These are phyloP conservation scores for Diachrysia chrysitis DNA, from an alignment of 2,888 invertebrate species.

Conservation along the genomic window DNA sequence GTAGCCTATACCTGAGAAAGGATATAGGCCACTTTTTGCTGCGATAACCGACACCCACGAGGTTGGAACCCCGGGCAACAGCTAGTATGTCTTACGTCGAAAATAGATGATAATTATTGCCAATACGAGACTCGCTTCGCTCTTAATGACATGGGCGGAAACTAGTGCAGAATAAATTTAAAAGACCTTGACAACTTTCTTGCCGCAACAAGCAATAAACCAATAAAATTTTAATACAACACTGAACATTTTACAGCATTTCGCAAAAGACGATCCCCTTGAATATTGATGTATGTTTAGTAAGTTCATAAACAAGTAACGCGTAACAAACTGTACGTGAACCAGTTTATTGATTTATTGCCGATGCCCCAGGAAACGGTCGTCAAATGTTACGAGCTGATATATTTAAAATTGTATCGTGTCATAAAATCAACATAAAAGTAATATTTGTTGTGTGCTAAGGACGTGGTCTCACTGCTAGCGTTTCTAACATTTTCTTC, in stretches of 20 bases:
- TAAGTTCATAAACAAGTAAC: slow-evolving; percentile 49
- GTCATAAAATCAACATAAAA: slow-evolving; percentile 66
- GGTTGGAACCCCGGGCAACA: too few species aligned
- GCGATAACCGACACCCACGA: too few species aligned
- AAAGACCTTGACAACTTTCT: background rate
- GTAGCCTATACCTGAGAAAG: too few species aligned
- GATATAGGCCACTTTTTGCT: too few species aligned
- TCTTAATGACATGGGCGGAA: too few species aligned
- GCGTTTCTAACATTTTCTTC: slow-evolving; percentile 25
- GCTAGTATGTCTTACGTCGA: too few species aligned
- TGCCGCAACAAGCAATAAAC: background rate
- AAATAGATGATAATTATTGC: too few species aligned
- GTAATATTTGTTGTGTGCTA: slow-evolving; percentile 56
- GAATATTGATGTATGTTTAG: slow-evolving; percentile 36
- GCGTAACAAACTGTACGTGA: slow-evolving; percentile 46
- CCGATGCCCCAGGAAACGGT: slow-evolving; percentile 58
- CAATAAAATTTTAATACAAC: background rate
- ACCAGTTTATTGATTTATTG: slow-evolving; percentile 62
- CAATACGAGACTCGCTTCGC: too few species aligned
- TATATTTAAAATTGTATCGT: slow-evolving; percentile 60
- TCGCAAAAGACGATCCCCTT: slow-evolving; percentile 40
- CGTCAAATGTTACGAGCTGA: slow-evolving; percentile 60
- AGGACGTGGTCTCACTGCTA: slow-evolving; percentile 29
- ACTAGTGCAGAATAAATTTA: background rate
- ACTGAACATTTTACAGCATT: slow-evolving; percentile 1